Evolutionary conservation across 2,797 vertebrate species (phyloP).

Genomic region (Taenioides sp.): DNA sequence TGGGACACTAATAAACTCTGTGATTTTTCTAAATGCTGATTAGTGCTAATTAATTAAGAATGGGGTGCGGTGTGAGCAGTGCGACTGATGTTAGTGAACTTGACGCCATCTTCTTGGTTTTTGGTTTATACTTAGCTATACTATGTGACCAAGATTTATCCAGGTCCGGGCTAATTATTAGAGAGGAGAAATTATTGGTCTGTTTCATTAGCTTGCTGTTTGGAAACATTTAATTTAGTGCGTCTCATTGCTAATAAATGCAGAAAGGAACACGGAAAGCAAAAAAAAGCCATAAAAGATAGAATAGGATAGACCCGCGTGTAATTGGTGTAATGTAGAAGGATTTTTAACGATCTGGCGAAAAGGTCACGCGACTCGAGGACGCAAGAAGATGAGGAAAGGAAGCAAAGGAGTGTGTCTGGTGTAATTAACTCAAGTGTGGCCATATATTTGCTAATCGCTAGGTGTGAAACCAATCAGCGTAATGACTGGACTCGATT

Average conservation of each 20-base stretch:
- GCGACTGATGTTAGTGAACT: constrained; percentile 12
- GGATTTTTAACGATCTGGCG: constrained; percentile 48
- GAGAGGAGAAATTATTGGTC: constrained; percentile 77
- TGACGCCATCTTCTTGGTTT: constrained; percentile 31
- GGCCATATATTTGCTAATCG: constrained; percentile 51
- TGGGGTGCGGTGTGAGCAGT: constrained; percentile 29
- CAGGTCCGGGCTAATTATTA: constrained; percentile 75
- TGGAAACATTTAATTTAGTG: constrained; percentile 75
- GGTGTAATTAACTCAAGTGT: constrained; percentile 57
- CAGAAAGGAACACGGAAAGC: neutral
- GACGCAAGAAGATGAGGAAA: constrained; percentile 14
- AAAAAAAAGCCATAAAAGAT: constrained; percentile 3
- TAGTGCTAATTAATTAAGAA: constrained; percentile 44
- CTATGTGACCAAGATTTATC: constrained; percentile 76
- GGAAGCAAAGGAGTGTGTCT: constrained; percentile 30
- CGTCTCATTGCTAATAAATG: constrained; percentile 66
- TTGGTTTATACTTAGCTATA: constrained; percentile 40
- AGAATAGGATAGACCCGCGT: neutral
- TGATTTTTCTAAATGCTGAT: constrained; percentile 44
- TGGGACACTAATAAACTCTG: constrained; percentile 34
- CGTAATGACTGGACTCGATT: constrained; percentile 58
- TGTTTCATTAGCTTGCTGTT: constrained; percentile 76
- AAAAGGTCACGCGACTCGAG: constrained; percentile 54
- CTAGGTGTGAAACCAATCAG: constrained; percentile 55
- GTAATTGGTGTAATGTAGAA: constrained; percentile 54